Evolutionary conservation across 1,140 invertebrate species (phyloP).

Genomic region (Drosophila lini): DNA sequence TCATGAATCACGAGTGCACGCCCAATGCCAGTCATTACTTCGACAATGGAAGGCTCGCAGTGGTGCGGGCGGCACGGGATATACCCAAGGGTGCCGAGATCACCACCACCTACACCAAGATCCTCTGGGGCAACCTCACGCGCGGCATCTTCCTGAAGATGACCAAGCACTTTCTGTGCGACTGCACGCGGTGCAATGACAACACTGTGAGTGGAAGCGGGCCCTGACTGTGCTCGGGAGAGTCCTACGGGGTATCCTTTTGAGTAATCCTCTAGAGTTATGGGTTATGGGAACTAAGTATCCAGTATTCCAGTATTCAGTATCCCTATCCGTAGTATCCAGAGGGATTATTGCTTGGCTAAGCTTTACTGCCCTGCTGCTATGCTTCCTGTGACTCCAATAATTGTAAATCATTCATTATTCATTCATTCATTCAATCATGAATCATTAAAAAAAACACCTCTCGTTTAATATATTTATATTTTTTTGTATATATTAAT

Average conservation of each 20-base stretch:
- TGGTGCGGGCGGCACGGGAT: conserved; percentile 87
- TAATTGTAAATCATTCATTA: neutral
- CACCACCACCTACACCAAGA: conserved; percentile 89
- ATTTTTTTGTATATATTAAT: no score
- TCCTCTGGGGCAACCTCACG: conserved; percentile 90
- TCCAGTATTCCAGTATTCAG: no score
- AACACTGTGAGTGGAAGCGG: conserved; percentile 85
- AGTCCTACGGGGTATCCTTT: neutral
- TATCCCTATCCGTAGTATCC: no score
- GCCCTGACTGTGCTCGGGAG: no score
- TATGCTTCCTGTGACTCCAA: neutral
- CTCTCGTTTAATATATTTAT: no score
- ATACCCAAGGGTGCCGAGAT: conserved; percentile 89
- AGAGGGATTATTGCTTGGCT: neutral
- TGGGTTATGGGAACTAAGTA: neutral
- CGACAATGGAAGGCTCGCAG: conserved; percentile 85
- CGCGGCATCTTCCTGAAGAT: conserved; percentile 88
- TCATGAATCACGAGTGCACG: conserved; percentile 91
- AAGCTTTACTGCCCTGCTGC: neutral
- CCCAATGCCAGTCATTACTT: conserved; percentile 91
- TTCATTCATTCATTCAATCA: neutral
- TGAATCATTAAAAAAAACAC: no score
- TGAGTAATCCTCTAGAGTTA: neutral
- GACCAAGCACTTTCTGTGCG: conserved; percentile 91
- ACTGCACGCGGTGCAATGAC: conserved; percentile 89